Base-by-base conservation (phyloP, 2,113 vertebrate species). In the Eulacestoma nigropectus region DNA sequence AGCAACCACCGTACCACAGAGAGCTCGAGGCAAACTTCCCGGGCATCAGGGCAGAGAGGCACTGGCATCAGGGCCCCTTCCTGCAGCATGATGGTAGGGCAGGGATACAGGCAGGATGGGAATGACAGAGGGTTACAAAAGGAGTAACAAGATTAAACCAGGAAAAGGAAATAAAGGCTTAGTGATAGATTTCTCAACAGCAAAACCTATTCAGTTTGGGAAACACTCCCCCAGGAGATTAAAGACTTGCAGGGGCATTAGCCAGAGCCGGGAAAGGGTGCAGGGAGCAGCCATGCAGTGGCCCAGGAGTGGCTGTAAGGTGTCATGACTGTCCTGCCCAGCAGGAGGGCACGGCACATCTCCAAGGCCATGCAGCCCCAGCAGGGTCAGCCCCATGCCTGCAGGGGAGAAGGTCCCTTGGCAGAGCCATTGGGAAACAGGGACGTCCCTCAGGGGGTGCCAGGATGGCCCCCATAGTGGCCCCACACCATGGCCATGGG, bases 121-220 rank as follows among this genome's bases (percentile, higher is more conserved):
- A 57, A 57, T 7, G 32, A 37, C 41, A 49, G 76, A 67, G 25
- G 52, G 79, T 21, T 47, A 44, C 72, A 77, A 53, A 35, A 47
- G 68, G 37, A 57, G 59, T 23, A 80, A 93, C 35, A 10, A 22
- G 86, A 89, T 90, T 93, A 89, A 89, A 81, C 15, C 14, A 77
- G 64, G 56, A 84, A 90, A 87, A 90, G 93, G 89, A 96, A 95
- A 91, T 75, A 63, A 67, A 89, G 60, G 39, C 52, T 91, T 89
- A 94, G 41, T 19, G 69, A 27, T 27, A 65, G 72, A 89, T 75
- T 90, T 81, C 60, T 44, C 81, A 63, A 47, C 3, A 5, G 37
- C 35, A 80, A 90, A 78, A 84, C 57, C 83, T 47, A 37, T 33
- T 65, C 19, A 3, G 20, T 70, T 91, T 86, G 37, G 83, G 73